Percentiles rank a stretch among this genome's conserved stretches.
Conservation (phyloP, 92 coral and sea anemone species). For the Desmophyllum pertusum region DNA sequence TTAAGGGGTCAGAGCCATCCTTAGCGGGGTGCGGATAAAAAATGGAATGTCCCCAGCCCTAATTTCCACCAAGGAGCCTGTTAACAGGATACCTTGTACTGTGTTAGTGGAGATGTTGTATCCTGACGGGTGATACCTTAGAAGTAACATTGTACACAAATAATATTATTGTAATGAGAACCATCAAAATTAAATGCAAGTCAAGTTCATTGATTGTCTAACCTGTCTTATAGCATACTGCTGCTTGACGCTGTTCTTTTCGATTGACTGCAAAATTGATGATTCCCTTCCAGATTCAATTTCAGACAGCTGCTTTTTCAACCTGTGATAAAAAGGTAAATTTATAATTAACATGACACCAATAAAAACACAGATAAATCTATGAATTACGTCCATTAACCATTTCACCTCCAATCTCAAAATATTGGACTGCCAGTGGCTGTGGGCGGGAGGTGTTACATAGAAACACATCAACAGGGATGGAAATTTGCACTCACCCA, state of each 20-base stretch:
- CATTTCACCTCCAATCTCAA: not conserved
- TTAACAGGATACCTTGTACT: no score
- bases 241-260: conserved; percentile 57
- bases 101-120: no score
- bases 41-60: no score
- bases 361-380: not conserved
- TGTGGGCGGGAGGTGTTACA: no score
- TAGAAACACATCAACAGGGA: no score
- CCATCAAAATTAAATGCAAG: not conserved
- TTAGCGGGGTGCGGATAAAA: no score
- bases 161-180: no score
- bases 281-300: conserved; percentile 48
- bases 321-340: conserved; percentile 10
- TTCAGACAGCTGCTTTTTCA: conserved; percentile 52
- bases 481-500: no score
- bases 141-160: no score
- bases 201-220: not conserved
- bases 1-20: no score
- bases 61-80: no score
- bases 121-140: no score
- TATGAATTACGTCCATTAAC: not conserved
- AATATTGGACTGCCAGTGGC: not conserved
- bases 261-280: conserved; percentile 48
- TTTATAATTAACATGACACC: not conserved
- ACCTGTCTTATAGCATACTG: conserved; percentile 60